Evolutionary conservation across 1,140 invertebrate species (phyloP).

Genomic region (Procambarus clarkii): DNA sequence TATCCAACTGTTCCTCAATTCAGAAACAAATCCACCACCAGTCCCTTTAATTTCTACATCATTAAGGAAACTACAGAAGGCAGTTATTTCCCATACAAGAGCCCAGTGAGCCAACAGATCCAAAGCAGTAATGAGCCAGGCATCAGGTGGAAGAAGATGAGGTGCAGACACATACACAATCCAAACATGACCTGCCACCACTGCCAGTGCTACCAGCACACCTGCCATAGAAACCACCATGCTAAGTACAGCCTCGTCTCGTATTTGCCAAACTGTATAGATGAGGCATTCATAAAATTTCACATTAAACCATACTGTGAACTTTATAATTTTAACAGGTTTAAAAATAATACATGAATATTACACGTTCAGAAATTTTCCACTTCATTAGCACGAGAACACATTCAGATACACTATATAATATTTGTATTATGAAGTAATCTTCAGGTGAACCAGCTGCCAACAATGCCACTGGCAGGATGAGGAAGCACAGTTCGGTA

Average conservation of each 20-base stretch:
- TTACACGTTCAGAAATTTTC: too few relatives aligned
- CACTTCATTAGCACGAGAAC: not conserved
- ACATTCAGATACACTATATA: not conserved
- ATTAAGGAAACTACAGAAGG: slow-evolving; percentile 62
- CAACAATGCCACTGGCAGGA: slow-evolving; percentile 36
- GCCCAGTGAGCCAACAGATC: slow-evolving; percentile 65
- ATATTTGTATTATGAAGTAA: not conserved
- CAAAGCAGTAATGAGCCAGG: slow-evolving; percentile 62
- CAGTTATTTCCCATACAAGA: slow-evolving; percentile 63
- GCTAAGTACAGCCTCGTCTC: slow-evolving; percentile 18
- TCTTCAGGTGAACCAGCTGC: slow-evolving; percentile 34
- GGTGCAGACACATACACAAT: slow-evolving; percentile 59
- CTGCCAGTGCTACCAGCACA: slow-evolving; percentile 62
- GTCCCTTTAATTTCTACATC: slow-evolving; percentile 63
- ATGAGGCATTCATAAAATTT: not conserved
- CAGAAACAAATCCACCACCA: slow-evolving; percentile 56
- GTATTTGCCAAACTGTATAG: not conserved
- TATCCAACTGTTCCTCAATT: slow-evolving; percentile 59
- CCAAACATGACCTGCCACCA: slow-evolving; percentile 65
- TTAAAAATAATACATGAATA: not conserved
- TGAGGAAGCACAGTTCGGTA: slow-evolving; percentile 52
- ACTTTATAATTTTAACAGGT: too few relatives aligned
- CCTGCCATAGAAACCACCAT: slow-evolving; percentile 69
- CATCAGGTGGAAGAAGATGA: slow-evolving; percentile 59
- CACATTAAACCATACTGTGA: not conserved